Base-by-base conservation (phyloP, 1,140 invertebrate genomes). In the Drosophila jambulina region DNA sequence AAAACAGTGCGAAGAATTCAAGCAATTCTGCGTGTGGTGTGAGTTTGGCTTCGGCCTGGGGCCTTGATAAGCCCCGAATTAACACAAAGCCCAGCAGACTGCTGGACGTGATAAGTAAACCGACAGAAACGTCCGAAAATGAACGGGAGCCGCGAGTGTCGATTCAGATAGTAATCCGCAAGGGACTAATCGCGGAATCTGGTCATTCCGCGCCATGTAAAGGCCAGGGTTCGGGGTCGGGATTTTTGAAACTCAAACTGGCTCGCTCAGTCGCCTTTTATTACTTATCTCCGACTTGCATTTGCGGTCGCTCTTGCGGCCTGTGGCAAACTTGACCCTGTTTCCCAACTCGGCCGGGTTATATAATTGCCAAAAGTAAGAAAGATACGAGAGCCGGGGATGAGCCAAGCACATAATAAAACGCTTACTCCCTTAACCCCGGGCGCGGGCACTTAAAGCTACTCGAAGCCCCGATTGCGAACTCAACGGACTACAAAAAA, bases 321-420 rank as follows among this genome's bases (percentile, higher is more conserved):
- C 29, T 67, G 65, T 51, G 77, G 54, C 84, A 88, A 87, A 84
- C 84, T 87, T 87, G 84, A 87, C 84, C 84, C 69, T 87, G 68
- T 87, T 87, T 88, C 84, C 53, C 80, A 85, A 85, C 59, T 29
- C 58, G 57, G 29, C 48, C 65, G 21, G 61, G 67, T 87, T 87
- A 87, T 87, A 87, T 83, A 87, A 87, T 82, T 87, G 84, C 72
- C 72, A 77, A 81, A 63, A 57, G 64, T 65, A 75, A 45, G 49
- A 51, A 71, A 48, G n/a, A 64, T 49, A 21, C 61, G 34, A 75
- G 48, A 54, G 62, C 15, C 53, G 70, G 59, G 63, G 75, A 86
- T 78, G 71, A 69, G 71, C 59, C 69, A 63, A 70, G 43, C 58
- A 29, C 2, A 75, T 80, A 67, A 88, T 78, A 90, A 88, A 84